Base-by-base conservation (phyloP, 2,888 invertebrate genomes). In the Stenichneumon culpator region DNA sequence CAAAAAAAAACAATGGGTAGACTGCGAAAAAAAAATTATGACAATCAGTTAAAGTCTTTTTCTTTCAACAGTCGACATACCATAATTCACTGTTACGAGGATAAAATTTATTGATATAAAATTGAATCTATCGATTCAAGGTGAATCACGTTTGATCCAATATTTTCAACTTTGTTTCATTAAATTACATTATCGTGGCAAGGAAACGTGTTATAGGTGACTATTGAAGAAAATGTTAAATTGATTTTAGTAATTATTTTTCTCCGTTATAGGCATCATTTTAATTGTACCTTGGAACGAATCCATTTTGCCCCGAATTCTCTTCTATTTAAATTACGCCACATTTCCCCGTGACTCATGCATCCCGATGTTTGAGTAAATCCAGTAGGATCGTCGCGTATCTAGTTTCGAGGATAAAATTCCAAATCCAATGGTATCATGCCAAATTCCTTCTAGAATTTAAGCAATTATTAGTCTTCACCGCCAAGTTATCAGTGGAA, bases 371-470 rank as follows among this genome's bases (percentile, higher is more conserved):
- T 32, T 52, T 11, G 52, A 19, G 32, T 32, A 32, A 6, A 32
- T 63, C 60, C 60, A 16, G 60, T 63, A 32, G 25, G 16, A 32
- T n/a, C 28, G 6, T 63, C 57, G n/a, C 57, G 36, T 6, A 9
- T 32, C 2, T 19, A 32, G 32, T 32, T 72, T 36, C 65, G 79
- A 70, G 22, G 52, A 60, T 77, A 75, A 73, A 65, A 83, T 85
- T 73, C 68, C 69, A 67, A 86, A 75, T 75, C 79, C 79, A 44
- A 79, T 78, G 87, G 84, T 69, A 9, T 54, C 69, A 84, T 74
- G 88, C 88, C 87, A 88, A 79, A 84, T 80, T 83, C 73, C 83
- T 84, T 83, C 85, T 86, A 69, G 63, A 78, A 73, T 83, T 79
- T 73, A 72, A 83, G 67, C 79, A 32, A 50, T 75, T 57, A 79